These are phyloP conservation scores for Nephila pilipes DNA, from an alignment of 1,140 invertebrate genomes.

Conservation along the genomic window DNA sequence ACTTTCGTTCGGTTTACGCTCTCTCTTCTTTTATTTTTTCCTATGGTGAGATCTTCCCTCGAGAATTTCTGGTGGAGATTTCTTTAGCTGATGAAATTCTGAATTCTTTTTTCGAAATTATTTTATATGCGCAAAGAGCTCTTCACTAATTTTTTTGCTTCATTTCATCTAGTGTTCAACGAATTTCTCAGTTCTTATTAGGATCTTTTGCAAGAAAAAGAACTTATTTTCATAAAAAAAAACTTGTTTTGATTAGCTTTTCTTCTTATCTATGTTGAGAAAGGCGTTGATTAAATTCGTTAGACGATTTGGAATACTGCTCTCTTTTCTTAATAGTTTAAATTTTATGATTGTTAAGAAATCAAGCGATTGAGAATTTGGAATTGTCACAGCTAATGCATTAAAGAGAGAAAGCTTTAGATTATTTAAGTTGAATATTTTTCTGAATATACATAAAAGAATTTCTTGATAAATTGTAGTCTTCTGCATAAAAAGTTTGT, in stretches of 20 bases:
- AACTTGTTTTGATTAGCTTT: background rate
- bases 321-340: no score
- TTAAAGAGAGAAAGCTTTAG: no score
- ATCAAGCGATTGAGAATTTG: no score
- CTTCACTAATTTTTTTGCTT: conserved; percentile 33
- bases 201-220: background rate
- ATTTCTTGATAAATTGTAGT: no score
- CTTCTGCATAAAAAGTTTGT: background rate
- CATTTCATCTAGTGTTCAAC: background rate
- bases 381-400: no score
- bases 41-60: background rate
- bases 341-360: no score
- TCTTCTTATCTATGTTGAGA: background rate
- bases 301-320: background rate
- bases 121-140: background rate
- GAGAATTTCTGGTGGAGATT: conserved; percentile 12
- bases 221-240: background rate
- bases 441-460: no score
- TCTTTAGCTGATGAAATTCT: background rate
- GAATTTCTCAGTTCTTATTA: background rate
- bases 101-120: background rate
- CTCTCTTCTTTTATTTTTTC: background rate
- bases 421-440: no score
- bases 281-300: conserved; percentile 1
- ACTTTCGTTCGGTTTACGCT: conserved; percentile 4